Percentiles rank a stretch among this genome's conserved stretches.
These are phyloP conservation scores for Bubo scandiacus DNA, from an alignment of 2,113 vertebrate genomes.

Conservation along the genomic window DNA sequence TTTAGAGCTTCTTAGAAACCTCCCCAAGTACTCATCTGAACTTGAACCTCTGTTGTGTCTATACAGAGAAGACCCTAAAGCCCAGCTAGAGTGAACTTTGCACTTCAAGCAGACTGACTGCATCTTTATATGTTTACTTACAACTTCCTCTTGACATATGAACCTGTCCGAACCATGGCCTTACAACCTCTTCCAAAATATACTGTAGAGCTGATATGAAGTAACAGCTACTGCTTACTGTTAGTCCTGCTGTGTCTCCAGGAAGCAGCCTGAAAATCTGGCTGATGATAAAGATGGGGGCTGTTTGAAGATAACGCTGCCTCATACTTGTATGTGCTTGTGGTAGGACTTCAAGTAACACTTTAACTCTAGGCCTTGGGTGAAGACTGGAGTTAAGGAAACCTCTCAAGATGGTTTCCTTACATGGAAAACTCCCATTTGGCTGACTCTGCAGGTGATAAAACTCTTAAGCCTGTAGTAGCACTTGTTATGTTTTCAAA, in stretches of 20 bases:
- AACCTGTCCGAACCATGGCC: not conserved
- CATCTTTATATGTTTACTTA: not conserved
- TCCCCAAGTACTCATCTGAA: not conserved
- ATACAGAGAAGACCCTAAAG: not conserved
- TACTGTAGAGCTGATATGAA: not conserved
- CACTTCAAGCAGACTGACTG: not conserved
- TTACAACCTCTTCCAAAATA: not conserved
- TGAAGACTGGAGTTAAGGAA: not conserved
- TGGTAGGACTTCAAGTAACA: not conserved
- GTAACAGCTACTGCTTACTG: not conserved
- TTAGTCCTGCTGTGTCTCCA: not conserved
- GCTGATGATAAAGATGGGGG: not conserved
- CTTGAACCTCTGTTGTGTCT: not conserved
- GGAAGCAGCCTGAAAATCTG: not conserved
- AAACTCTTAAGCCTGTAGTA: not conserved
- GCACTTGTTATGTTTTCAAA: not conserved
- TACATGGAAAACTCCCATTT: not conserved
- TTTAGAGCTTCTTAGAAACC: not conserved
- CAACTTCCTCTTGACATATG: not conserved
- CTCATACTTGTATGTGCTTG: not conserved
- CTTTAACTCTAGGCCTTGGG: not conserved
- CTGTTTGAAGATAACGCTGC: not conserved
- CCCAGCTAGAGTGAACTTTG: not conserved
- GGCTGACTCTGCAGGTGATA: not conserved
- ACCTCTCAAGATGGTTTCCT: not conserved